A percentile compares a stretch with the other conserved stretches of the same genome.
Evolutionary conservation across 2,888 invertebrate genomes (phyloP).

Genomic region (Elysia crispata): DNA sequence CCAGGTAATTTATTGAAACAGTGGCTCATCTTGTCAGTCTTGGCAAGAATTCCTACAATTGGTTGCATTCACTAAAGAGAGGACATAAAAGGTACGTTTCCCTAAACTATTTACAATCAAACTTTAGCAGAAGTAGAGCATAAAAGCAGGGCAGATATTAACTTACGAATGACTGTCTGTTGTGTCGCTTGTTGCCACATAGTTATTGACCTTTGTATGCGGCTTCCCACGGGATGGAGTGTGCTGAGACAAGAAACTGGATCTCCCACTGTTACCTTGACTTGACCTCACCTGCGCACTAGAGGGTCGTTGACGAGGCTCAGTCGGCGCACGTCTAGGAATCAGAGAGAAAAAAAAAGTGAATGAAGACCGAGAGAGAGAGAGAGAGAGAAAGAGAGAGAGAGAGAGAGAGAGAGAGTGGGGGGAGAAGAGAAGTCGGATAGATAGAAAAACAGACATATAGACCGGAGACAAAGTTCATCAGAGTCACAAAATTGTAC

Average conservation of each 20-base stretch:
- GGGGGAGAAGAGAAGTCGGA: neutral
- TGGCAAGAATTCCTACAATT: too few species aligned
- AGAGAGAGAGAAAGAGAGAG: neutral
- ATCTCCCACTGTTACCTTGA: neutral
- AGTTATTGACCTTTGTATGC: neutral
- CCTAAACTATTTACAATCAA: too few species aligned
- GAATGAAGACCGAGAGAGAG: neutral
- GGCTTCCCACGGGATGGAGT: neutral
- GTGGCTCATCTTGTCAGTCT: too few species aligned
- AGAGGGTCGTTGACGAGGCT: slow-evolving; percentile 32
- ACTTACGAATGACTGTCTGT: too few species aligned
- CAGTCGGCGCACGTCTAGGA: slow-evolving; percentile 12
- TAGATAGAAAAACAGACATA: neutral
- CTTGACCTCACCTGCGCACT: slow-evolving; percentile 16
- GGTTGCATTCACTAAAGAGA: too few species aligned
- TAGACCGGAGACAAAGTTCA: neutral
- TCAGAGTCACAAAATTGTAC: too few species aligned
- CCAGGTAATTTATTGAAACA: too few species aligned
- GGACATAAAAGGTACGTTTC: too few species aligned
- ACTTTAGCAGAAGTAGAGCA: too few species aligned
- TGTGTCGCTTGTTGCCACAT: too few species aligned
- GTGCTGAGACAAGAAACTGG: neutral
- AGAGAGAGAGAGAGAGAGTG: slow-evolving; percentile 11
- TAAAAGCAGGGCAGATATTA: too few species aligned
- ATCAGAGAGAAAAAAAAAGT: neutral